A percentile compares a stretch with the other conserved stretches of the same genome.
Evolutionary conservation across 2,797 vertebrate species (phyloP).

Genomic region (Poeciliopsis presidionis): DNA sequence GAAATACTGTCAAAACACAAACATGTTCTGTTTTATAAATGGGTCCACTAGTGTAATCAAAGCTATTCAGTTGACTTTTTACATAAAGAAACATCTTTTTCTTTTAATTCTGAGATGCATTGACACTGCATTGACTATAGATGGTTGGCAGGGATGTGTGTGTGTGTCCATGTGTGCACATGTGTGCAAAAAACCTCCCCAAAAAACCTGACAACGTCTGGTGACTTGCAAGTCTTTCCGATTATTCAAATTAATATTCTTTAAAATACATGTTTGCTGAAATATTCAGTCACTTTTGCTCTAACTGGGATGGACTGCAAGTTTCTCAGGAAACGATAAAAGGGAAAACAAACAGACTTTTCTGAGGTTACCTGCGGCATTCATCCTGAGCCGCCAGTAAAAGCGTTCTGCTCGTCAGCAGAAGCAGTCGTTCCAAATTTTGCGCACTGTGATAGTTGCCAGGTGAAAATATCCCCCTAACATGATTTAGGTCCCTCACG

Average conservation of each 20-base stretch:
- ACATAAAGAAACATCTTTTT: not conserved
- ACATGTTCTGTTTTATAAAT: not conserved
- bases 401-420: not conserved
- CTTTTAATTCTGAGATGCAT: no score
- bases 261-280: not conserved
- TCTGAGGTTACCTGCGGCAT: conserved; percentile 8
- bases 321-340: not conserved
- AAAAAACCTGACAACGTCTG: not conserved
- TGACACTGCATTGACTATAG: not conserved
- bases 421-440: conserved; percentile 18
- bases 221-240: not conserved
- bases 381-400: conserved; percentile 6
- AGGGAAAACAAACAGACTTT: conserved; percentile 1
- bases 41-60: not conserved
- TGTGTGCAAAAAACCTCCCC: not conserved
- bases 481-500: conserved; percentile 58
- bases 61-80: not conserved
- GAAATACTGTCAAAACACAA: not conserved
- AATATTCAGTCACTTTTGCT: conserved; percentile 14
- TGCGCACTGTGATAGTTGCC: conserved; percentile 19
- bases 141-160: not conserved
- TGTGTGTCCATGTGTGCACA: no score
- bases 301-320: conserved; percentile 1
- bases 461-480: conserved; percentile 63
- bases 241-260: not conserved